A percentile compares a stretch with the other conserved stretches of the same genome.
phyloP scores from a whole-genome alignment of 2,797 vertebrate species.

The Gymnothorax reevesii region DNA sequence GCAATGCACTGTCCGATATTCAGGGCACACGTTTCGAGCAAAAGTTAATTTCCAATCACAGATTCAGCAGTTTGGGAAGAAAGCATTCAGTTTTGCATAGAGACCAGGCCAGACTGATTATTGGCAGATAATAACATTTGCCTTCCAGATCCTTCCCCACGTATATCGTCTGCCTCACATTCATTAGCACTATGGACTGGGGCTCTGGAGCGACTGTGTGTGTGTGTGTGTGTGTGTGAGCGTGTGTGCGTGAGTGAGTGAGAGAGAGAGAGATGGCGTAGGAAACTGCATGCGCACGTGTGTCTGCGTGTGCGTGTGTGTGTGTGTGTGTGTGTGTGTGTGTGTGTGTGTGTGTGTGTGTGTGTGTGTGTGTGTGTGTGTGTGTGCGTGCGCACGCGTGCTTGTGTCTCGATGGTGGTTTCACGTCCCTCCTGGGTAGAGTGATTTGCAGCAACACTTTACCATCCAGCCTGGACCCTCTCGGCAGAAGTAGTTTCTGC shows the following conservation, averaged over 20 bases:
- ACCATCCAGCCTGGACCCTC: not conserved
- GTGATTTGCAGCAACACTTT: not conserved
- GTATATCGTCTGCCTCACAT: not conserved
- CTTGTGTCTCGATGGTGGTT: no score
- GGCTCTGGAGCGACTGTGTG: conserved; percentile 9
- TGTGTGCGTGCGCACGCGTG: not conserved
- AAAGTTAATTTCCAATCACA: not conserved
- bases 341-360: not conserved
- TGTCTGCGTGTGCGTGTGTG: not conserved
- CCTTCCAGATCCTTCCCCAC: not conserved
- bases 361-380: not conserved
- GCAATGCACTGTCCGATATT: no score
- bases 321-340: not conserved
- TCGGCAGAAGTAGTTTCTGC: not conserved
- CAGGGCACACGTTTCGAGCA: no score
- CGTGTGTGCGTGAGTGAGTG: no score
- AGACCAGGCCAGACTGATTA: not conserved
- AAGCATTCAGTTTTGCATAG: not conserved
- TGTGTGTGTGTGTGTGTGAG: not conserved
- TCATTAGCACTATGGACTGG: not conserved
- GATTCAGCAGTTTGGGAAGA: not conserved
- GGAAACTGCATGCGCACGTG: no score
- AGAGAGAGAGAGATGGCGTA: no score
- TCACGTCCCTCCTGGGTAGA: not conserved
- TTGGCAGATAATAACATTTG: not conserved